Evolutionary conservation across 2,113 vertebrate genomes (phyloP), one percentile per base, ranked within the genome.

Genomic region (Noturus placidus): DNA sequence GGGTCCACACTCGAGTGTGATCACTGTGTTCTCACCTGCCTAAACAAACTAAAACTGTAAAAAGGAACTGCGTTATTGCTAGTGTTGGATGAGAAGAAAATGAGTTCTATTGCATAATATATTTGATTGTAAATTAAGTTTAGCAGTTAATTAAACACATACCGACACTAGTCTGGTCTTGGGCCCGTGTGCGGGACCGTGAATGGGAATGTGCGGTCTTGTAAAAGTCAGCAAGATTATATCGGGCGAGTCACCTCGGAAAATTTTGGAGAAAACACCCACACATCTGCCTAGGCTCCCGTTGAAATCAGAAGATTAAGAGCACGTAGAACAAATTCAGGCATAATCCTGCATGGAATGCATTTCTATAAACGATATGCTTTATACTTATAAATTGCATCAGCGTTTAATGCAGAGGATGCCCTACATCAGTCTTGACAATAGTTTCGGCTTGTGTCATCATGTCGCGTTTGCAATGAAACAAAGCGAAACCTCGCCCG

Each of bases 51-150:
- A 50, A 33, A 89, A 80, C 84, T 84, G 72, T 93, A 87, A 93
- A 92, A 91, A 93, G 90, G 90, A 91, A 92, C 88, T 83, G 1
- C 56, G 83, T 79, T 86, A 79, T 69, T 89, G 77, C 85, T 82
- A 83, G 86, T 86, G 79, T 61, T 52, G 22, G n/a, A n/a, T 6
- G 35, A 74, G 35, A 65, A 79, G 79, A 82, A 85, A 86, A 80
- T 86, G 70, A 19, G 52, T 30, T 81, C 30, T n/a, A 17, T 59
- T 82, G 15, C 72, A 35, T 70, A 54, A 54, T 63, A 82, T 86
- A 81, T 35, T 81, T 25, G 83, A 85, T 63, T 82, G 65, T 76
- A 38, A 88, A 88, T 88, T 86, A 82, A 81, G 67, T 87, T 59
- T 87, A 70, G 77, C 46, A 79, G 46, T 57, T 87, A 81, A 87